A percentile compares a stretch with the other conserved stretches of the same genome.
These are phyloP conservation scores for Myotis findleyi DNA, from an alignment of 2,797 vertebrate species.

Conservation along the genomic window DNA sequence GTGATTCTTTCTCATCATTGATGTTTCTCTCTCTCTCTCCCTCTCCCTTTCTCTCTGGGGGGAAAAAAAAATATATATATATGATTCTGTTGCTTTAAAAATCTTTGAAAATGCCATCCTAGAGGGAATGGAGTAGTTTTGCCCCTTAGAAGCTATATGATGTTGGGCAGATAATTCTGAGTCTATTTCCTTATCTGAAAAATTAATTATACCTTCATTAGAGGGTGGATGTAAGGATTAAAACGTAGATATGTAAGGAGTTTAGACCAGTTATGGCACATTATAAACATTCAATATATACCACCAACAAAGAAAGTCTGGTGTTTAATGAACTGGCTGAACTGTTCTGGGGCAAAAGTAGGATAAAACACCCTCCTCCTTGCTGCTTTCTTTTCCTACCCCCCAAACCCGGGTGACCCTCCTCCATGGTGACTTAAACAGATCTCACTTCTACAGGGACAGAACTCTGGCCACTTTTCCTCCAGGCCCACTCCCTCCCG, in stretches of 20 bases:
- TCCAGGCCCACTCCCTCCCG: not conserved
- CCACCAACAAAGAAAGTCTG: not conserved
- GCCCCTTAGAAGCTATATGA: not conserved
- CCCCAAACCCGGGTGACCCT: accelerated
- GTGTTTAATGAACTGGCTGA: not conserved
- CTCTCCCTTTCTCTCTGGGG: no score
- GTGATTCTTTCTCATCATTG: no score
- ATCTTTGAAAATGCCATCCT: conserved; percentile 1
- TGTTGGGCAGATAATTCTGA: conserved; percentile 18
- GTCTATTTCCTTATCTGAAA: conserved; percentile 1
- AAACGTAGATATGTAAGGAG: not conserved
- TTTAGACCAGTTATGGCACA: not conserved
- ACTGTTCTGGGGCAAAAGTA: not conserved
- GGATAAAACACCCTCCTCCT: no score
- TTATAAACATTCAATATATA: not conserved
- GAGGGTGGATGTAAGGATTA: not conserved
- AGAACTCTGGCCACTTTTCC: not conserved
- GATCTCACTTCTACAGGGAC: not conserved
- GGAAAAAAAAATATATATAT: no score
- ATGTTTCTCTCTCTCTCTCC: no score
- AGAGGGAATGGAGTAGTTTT: not conserved
- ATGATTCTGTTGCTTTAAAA: conserved; percentile 30
- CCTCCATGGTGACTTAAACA: not conserved
- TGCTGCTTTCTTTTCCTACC: accelerated
- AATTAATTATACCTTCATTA: not conserved